phyloP scores from a whole-genome alignment of 2,888 invertebrate species.

The Eucera pruinosa region DNA sequence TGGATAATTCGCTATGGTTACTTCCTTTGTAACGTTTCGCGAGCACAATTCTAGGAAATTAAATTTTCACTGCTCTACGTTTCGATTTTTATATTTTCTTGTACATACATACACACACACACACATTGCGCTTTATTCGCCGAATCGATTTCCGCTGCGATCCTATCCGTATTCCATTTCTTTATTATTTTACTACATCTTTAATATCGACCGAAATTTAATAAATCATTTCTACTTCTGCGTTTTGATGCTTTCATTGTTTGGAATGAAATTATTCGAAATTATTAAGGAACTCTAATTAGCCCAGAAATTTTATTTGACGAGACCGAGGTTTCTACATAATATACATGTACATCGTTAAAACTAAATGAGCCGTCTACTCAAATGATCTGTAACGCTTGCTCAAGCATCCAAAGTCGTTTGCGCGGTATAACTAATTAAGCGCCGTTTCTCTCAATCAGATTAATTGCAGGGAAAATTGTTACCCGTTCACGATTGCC shows the following conservation, averaged over 20 bases:
- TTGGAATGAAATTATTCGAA: neutral
- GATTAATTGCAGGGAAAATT: neutral
- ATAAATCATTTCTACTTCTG: neutral
- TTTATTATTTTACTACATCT: neutral
- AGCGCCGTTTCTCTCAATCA: neutral
- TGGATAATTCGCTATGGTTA: conserved; percentile 7
- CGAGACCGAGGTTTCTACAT: no score
- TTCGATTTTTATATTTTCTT: conserved; percentile 11
- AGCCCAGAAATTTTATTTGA: no score
- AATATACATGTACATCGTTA: neutral
- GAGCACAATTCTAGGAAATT: conserved; percentile 17
- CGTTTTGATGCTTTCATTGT: neutral
- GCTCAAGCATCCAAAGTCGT: neutral
- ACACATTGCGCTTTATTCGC: conserved; percentile 20
- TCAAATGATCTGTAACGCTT: conserved; percentile 2
- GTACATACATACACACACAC: no score
- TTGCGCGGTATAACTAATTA: conserved; percentile 6
- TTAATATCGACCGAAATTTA: neutral
- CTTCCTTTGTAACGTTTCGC: neutral
- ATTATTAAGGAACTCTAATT: neutral
- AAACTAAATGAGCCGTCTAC: conserved; percentile 15
- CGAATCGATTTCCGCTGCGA: conserved; percentile 31
- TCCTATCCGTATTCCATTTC: no score
- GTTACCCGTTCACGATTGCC: neutral
- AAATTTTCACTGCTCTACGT: conserved; percentile 25